Evolutionary conservation across 1,140 invertebrate genomes (phyloP), one percentile per base, ranked within the genome.

Genomic region (Bombus superbus): DNA sequence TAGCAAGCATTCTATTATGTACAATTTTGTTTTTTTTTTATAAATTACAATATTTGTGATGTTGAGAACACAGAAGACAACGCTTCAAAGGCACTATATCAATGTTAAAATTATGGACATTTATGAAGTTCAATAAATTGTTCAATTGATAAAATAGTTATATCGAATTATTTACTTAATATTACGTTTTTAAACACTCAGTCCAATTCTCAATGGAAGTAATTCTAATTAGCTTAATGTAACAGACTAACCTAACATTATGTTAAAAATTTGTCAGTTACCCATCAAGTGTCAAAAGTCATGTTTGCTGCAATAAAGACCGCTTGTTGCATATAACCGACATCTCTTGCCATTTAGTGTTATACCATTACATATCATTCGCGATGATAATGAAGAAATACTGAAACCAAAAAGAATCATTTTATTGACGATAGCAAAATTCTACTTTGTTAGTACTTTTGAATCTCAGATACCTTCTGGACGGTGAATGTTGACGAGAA

Each of bases 321-420:
- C 93, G 13, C 35, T 72, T n/a, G 66, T 81, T 6, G 91, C 72
- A 9, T 68, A 35, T 28, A 84, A 44, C 6, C 94, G 91, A 85
- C 94, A 94, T 47, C 76, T 89, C 59, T 82, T 92, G 47, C 93
- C 93, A 57, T 66, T 91, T 87, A 86, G 68, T 1, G 80, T 86
- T 3, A 40, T 13, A 25, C n/a, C 93, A 18, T 40, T 81, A 73
- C 93, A 93, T 13, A 87, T 40, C 6, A 35, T 15, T 83, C 71
- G 86, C 5, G 71, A 53, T 38, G 75, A 59, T 5, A 66, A 13
- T 53, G 82, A 47, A 35, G 89, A 91, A n/a, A 89, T 22, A 72
- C 90, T 93, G 8, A 47, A 40, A 53, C 18, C 2, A 74, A 88
- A 81, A 68, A 81, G 0, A 57, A 44, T 40, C 32, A 75, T 47